Evolutionary conservation across 1,140 invertebrate genomes (phyloP).

Genomic region (Pachypeltis micranthus): DNA sequence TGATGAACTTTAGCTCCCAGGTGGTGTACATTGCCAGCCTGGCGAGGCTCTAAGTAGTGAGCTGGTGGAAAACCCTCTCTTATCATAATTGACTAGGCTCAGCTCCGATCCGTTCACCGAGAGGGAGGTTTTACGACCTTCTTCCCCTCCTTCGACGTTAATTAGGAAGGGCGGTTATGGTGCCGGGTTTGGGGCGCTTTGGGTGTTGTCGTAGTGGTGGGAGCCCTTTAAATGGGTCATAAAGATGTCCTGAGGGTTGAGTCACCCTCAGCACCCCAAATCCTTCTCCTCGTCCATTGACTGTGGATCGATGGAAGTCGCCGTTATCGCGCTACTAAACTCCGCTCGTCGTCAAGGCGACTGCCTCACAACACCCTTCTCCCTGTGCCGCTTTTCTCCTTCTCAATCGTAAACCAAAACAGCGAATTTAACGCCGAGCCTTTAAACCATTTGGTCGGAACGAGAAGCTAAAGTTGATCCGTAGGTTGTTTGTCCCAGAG

Average conservation of each 20-base stretch:
- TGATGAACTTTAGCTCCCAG: too few relatives aligned
- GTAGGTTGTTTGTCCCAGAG: too few relatives aligned
- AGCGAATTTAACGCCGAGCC: not conserved
- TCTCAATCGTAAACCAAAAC: not conserved
- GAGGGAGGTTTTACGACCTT: slow-evolving; percentile 6
- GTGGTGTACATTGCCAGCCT: too few relatives aligned
- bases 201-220: not conserved
- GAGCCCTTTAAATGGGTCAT: slow-evolving; percentile 16
- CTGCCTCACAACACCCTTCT: not conserved
- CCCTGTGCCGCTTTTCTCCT: not conserved
- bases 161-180: not conserved
- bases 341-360: not conserved
- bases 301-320: not conserved
- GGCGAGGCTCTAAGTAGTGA: too few relatives aligned
- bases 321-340: slow-evolving; percentile 9
- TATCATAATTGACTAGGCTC: not conserved
- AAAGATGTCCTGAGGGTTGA: slow-evolving; percentile 13
- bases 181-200: too few relatives aligned
- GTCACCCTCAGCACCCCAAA: not conserved
- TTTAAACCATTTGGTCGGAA: not conserved
- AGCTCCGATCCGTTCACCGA: not conserved
- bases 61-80: not conserved
- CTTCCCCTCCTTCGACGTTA: not conserved
- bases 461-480: not conserved
- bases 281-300: not conserved